Evolutionary conservation across 1,140 invertebrate genomes (phyloP).

Genomic region (Sipha flava): DNA sequence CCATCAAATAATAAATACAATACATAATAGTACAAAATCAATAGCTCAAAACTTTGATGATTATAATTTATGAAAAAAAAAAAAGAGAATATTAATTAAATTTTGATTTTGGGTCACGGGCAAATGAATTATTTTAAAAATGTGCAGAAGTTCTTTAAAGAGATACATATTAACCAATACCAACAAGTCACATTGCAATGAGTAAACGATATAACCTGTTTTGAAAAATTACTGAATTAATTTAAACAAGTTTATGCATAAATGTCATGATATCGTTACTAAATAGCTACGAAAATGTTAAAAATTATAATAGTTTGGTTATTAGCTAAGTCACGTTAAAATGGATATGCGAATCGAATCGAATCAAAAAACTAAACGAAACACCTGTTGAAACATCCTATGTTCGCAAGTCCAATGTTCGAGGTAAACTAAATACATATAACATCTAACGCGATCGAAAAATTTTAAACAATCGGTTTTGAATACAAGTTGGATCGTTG

Average conservation of each 20-base stretch:
- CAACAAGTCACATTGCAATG: not conserved
- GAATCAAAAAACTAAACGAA: not conserved
- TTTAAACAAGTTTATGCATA: constrained; percentile 1
- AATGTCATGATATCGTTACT: not conserved
- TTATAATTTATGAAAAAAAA: not conserved
- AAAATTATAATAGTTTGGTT: not conserved
- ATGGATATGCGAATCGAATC: too few species aligned
- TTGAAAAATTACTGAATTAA: not conserved
- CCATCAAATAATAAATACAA: not conserved
- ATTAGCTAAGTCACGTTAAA: not conserved
- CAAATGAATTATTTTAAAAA: not conserved
- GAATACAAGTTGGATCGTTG: not conserved
- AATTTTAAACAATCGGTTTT: not conserved
- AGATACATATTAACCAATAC: not conserved
- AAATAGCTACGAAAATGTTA: not conserved
- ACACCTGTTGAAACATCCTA: not conserved
- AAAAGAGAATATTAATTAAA: not conserved
- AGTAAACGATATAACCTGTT: constrained; percentile 21
- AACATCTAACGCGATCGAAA: not conserved
- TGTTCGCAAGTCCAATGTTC: not conserved
- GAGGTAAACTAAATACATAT: not conserved
- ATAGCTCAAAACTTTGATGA: not conserved
- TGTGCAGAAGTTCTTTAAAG: not conserved
- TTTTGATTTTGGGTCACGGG: not conserved
- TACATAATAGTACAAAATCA: not conserved